phyloP scores from a whole-genome alignment of 2,797 vertebrate species.

The Centroberyx gerrardi region DNA sequence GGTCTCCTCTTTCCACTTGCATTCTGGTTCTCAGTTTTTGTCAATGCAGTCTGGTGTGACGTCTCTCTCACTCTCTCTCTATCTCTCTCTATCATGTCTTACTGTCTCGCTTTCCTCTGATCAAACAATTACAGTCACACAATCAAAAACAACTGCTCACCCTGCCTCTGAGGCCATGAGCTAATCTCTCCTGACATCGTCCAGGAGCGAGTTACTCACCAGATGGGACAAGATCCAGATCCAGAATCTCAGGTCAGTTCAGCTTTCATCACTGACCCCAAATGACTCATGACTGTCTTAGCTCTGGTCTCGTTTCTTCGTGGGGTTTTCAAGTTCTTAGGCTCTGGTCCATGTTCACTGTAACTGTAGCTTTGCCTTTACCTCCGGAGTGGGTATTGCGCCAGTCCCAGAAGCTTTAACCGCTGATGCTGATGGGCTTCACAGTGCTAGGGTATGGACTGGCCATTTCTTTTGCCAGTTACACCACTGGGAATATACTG shows the following conservation, averaged over 20 bases:
- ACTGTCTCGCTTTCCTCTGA: no score
- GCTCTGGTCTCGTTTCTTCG: neutral
- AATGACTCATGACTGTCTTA: neutral
- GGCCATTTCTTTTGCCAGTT: neutral
- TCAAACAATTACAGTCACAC: no score
- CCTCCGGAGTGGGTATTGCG: neutral
- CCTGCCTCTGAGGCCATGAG: neutral
- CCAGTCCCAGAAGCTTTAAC: neutral
- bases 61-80: conserved; percentile 8
- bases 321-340: neutral
- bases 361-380: neutral
- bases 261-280: neutral
- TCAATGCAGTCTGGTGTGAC: no score
- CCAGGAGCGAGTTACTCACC: neutral
- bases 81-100: neutral
- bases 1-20: no score
- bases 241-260: neutral
- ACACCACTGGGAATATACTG: neutral
- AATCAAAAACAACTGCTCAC: no score
- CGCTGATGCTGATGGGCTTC: neutral
- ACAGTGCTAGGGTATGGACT: neutral
- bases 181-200: neutral
- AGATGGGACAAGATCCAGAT: neutral
- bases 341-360: neutral
- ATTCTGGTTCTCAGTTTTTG: no score